These are phyloP conservation scores for Actenoides hombroni DNA, from an alignment of 2,113 vertebrate species.

Conservation along the genomic window DNA sequence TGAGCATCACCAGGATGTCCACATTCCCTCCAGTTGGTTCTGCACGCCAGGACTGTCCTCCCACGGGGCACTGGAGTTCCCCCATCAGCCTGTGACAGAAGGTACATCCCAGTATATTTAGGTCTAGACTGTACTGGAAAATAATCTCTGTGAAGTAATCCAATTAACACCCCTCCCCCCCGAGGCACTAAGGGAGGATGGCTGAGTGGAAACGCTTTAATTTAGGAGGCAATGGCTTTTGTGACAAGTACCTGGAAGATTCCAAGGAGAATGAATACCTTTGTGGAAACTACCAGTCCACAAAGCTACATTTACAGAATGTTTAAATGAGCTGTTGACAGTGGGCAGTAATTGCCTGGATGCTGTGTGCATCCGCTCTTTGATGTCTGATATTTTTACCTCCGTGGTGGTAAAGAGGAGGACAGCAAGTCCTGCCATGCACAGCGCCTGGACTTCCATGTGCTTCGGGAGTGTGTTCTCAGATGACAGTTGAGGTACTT, in stretches of 20 bases:
- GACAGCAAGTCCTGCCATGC: not conserved
- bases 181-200: not conserved
- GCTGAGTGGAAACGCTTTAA: not conserved
- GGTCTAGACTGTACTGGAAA: not conserved
- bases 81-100: not conserved
- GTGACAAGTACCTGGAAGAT: not conserved
- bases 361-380: not conserved
- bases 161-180: not conserved
- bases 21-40: fast-evolving
- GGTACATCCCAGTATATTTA: not conserved
- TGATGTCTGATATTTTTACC: not conserved
- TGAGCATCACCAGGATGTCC: not conserved
- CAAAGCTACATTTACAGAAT: not conserved
- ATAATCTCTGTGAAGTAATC: not conserved
- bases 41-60: fast-evolving
- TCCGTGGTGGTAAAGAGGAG: fast-evolving
- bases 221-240: not conserved
- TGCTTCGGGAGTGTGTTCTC: not conserved
- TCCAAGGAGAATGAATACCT: not conserved
- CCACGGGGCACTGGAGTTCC: fast-evolving
- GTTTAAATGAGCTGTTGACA: not conserved
- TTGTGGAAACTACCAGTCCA: not conserved
- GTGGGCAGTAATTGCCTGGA: not conserved
- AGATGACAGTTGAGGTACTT: not conserved
- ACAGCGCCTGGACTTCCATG: not conserved